These are phyloP conservation scores for Pipistrellus pygmaeus DNA, from an alignment of 2,797 vertebrate genomes.

Conservation along the genomic window DNA sequence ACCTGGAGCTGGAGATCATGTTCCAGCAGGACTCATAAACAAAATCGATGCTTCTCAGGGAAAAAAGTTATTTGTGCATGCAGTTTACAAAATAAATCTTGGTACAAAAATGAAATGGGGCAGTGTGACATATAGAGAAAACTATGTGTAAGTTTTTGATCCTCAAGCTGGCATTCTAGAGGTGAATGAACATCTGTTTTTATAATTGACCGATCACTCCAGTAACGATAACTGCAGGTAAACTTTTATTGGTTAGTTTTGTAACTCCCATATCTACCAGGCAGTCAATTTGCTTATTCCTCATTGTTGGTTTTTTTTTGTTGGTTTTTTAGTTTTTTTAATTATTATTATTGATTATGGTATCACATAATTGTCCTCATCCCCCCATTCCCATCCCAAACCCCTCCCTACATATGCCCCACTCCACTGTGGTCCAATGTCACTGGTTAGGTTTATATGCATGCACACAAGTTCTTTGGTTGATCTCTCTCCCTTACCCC, in stretches of 20 bases:
- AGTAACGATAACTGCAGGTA: background rate
- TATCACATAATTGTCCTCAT: too few species aligned
- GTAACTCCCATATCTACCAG: background rate
- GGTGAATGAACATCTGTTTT: background rate
- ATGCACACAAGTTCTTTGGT: too few species aligned
- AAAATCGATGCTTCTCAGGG: background rate
- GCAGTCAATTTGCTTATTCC: background rate
- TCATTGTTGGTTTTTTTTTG: background rate
- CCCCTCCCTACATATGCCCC: too few species aligned
- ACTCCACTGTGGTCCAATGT: too few species aligned
- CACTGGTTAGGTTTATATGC: too few species aligned
- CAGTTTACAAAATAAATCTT: background rate
- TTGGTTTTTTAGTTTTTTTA: too few species aligned
- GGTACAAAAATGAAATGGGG: background rate
- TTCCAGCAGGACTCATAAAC: background rate
- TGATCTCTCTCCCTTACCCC: too few species aligned
- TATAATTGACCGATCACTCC: background rate
- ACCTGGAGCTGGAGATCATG: background rate
- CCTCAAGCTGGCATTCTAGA: background rate
- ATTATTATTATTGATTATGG: too few species aligned
- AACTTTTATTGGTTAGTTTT: background rate
- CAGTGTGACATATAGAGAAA: background rate
- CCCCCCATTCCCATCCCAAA: too few species aligned
- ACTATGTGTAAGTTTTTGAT: background rate
- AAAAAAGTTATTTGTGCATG: background rate